Base-by-base conservation (phyloP, 92 coral and sea anemone species). In the Epizoanthus illoricatus region DNA sequence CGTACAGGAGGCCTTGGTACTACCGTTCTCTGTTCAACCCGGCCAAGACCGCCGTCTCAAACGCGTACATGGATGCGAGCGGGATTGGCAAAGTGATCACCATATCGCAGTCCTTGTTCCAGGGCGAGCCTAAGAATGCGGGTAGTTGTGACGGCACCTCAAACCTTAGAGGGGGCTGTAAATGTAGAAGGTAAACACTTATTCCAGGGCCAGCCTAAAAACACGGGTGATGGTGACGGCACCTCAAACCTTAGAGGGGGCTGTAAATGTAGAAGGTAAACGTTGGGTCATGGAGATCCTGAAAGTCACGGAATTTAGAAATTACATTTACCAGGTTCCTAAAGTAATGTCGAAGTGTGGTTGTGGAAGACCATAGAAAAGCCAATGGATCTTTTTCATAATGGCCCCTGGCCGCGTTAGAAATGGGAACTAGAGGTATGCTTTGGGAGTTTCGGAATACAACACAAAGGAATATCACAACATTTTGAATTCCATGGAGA, bases 1-100 rank as follows among this genome's bases (percentile, higher is more conserved):
- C 18, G 9, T 65, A 5, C 72, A 96, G 99, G 76, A 95, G 99
- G 41, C 94, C 98, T 7, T 96, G 99, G 99, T 96, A 96, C 74
- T 97, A 93, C 86, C 92, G 99, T 13, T 92, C 99, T 24, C 85
- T 96, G 24, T 97, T 96, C 23, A 96, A 91, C 64, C 99, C 99
- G 0, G 88, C 96, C 61, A 96, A 96, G 86, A 89, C 94, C 12
- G 92, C 99, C 7, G 92, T 96, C 60, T 96, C 99, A 1, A 96
- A 96, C 71, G 99, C 99, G 7, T 96, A 96, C 90, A 91, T 94
- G 97, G 99, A 96, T 80, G 94, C 95, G 17, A 93, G 88, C 84
- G 98, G 98, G 16, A 96, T 96, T 41, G 99, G 99, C 3, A 96
- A 96, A 45, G 99, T 96, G 13, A 87, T 96, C 80, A 96, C 99